Evolutionary conservation across 2,797 vertebrate species (phyloP).

Genomic region (Semotilus atromaculatus): DNA sequence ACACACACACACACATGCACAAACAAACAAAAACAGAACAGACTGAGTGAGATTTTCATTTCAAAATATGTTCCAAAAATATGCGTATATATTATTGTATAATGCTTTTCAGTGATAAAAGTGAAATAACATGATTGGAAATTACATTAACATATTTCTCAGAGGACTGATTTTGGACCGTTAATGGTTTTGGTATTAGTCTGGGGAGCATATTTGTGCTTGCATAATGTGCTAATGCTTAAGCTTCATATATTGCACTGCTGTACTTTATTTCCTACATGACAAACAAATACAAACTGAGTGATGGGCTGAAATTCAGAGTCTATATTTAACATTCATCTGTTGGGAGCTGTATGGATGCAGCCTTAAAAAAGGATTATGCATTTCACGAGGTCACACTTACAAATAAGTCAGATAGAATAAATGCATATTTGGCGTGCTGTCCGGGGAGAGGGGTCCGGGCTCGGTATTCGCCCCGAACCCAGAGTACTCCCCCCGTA

Average conservation of each 20-base stretch:
- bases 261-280: not conserved
- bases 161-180: not conserved
- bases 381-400: no score
- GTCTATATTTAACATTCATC: constrained; percentile 43
- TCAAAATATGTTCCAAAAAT: not conserved
- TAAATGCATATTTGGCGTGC: no score
- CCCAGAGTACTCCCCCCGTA: no score
- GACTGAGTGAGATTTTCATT: not conserved
- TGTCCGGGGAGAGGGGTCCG: no score
- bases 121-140: constrained; percentile 17
- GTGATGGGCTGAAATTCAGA: not conserved
- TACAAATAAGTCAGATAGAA: no score
- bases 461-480: no score
- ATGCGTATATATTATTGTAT: not conserved
- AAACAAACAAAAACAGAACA: not conserved
- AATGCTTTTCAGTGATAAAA: not conserved
- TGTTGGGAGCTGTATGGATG: constrained; percentile 46
- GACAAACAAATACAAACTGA: not conserved
- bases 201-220: constrained; percentile 8
- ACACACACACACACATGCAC: no score
- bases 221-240: constrained; percentile 34
- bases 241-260: not conserved
- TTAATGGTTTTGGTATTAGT: constrained; percentile 22
- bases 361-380: constrained; percentile 39
- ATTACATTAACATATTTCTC: not conserved